phyloP scores from a whole-genome alignment of 2,113 vertebrate genomes.

The Malurus elegans region DNA sequence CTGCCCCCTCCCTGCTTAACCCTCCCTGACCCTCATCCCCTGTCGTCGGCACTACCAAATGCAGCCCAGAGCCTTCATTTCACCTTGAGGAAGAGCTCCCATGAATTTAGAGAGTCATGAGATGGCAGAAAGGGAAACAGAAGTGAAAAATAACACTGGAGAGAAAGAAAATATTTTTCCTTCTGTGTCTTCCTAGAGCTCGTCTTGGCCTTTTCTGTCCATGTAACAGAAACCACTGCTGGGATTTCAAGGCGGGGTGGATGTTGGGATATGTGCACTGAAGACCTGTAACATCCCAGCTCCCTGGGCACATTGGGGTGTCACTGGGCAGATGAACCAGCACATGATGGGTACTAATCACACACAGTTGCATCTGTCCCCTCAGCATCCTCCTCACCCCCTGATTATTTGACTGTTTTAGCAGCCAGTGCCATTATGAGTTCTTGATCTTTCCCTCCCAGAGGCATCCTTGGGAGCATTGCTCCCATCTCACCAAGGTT shows the following conservation, averaged over 20 bases:
- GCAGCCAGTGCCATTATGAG: conserved; percentile 19
- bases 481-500: conserved; percentile 12
- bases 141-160: not conserved
- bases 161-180: conserved; percentile 16
- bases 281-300: not conserved
- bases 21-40: conserved; percentile 33
- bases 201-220: not conserved
- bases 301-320: not conserved
- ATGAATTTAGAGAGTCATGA: conserved; percentile 33
- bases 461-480: conserved; percentile 31
- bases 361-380: not conserved
- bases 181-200: not conserved
- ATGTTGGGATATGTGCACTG: rapidly evolving
- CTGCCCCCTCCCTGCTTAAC: conserved; percentile 53
- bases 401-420: conserved; percentile 19
- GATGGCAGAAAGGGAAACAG: not conserved
- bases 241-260: not conserved
- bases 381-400: not conserved
- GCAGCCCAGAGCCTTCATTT: conserved; percentile 57
- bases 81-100: conserved; percentile 65
- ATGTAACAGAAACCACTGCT: not conserved
- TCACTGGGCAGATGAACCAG: not conserved
- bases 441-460: conserved; percentile 55
- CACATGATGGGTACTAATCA: rapidly evolving
- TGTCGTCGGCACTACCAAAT: not conserved